Evolutionary conservation across 2,888 invertebrate species (phyloP).

Genomic region (Opisthograptis luteolata): DNA sequence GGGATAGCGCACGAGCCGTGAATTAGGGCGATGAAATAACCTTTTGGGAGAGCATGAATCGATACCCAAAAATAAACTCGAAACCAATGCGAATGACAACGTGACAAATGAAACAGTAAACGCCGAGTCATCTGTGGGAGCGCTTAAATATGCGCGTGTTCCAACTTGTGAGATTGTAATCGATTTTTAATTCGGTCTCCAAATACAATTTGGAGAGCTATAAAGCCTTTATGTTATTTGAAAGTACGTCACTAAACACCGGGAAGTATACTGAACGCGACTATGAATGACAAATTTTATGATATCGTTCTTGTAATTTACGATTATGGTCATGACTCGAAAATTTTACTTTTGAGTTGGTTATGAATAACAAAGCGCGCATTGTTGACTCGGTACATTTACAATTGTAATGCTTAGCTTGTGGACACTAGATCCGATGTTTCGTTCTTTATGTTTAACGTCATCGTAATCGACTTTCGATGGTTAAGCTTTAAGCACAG

Average conservation of each 20-base stretch:
- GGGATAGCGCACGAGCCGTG: constrained; percentile 8
- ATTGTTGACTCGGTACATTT: constrained; percentile 2
- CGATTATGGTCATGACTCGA: constrained; percentile 29
- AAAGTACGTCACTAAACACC: constrained; percentile 30
- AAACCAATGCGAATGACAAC: not conserved
- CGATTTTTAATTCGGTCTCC: constrained; percentile 34
- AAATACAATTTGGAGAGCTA: constrained; percentile 28
- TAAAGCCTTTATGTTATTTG: constrained; percentile 29
- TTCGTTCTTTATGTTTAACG: too few relatives aligned
- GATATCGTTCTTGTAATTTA: constrained; percentile 34
- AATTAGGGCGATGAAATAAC: not conserved
- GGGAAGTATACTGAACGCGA: constrained; percentile 28
- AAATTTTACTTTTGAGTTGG: constrained; percentile 17
- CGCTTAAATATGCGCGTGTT: constrained; percentile 12
- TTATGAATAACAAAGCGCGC: constrained; percentile 15
- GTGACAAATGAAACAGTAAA: not conserved
- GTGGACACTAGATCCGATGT: not conserved
- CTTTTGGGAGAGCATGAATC: not conserved
- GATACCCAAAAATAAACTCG: not conserved
- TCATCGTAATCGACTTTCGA: too few relatives aligned
- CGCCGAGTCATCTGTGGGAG: not conserved
- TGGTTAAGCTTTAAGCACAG: too few relatives aligned
- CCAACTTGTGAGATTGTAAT: constrained; percentile 30
- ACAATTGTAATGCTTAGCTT: not conserved
- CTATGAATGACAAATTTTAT: constrained; percentile 38